A percentile compares a stretch with the other conserved stretches of the same genome.
Evolutionary conservation across 2,113 vertebrate genomes (phyloP).

Genomic region (Craseonycteris thonglongyai): DNA sequence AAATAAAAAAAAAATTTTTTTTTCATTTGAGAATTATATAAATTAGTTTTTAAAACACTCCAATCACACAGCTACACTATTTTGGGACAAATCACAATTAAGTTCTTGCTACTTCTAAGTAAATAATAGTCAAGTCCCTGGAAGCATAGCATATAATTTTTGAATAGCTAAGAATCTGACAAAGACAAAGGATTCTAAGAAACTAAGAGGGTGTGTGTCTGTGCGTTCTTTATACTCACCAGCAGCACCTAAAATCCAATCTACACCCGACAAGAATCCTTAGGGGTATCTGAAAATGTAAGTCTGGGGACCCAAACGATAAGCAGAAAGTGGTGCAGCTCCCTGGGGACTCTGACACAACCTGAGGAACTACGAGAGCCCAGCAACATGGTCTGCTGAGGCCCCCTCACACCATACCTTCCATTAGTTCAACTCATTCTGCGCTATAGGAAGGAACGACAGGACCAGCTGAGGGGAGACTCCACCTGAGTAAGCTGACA

Average conservation of each 20-base stretch:
- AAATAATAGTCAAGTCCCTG: not conserved
- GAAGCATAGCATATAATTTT: not conserved
- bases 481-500: not conserved
- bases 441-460: not conserved
- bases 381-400: not conserved
- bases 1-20: not conserved
- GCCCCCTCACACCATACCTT: not conserved
- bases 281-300: not conserved
- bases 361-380: not conserved
- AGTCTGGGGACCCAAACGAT: not conserved
- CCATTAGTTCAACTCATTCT: not conserved
- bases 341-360: not conserved
- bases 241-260: not conserved
- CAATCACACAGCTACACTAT: not conserved
- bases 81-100: not conserved
- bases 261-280: not conserved
- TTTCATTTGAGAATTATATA: not conserved
- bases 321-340: not conserved
- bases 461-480: not conserved
- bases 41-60: not conserved
- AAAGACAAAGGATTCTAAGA: constrained; percentile 1
- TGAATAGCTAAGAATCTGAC: constrained; percentile 6
- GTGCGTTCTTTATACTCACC: not conserved
- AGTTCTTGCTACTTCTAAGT: not conserved
- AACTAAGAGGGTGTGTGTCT: not conserved